Percentiles rank a stretch among this genome's conserved stretches.
Evolutionary conservation across 2,113 vertebrate genomes (phyloP).

Genomic region (Podiceps cristatus): DNA sequence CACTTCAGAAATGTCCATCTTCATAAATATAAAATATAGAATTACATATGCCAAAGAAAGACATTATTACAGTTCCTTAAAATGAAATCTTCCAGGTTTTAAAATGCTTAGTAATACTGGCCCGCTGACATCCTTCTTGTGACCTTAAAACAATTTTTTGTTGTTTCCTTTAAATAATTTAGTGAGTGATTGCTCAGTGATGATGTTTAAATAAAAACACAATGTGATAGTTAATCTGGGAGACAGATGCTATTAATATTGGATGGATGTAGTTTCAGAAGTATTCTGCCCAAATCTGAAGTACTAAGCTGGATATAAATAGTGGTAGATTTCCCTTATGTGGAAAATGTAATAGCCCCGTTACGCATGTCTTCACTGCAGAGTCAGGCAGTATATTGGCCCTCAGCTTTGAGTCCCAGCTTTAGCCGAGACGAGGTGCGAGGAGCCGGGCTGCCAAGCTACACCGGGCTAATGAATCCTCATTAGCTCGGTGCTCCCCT

Average conservation of each 20-base stretch:
- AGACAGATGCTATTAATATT: constrained; percentile 70
- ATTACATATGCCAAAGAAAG: constrained; percentile 64
- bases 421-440: neutral
- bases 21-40: constrained; percentile 65
- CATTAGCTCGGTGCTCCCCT: neutral
- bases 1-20: constrained; percentile 70
- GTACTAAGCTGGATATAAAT: constrained; percentile 31
- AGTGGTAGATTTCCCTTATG: constrained; percentile 41
- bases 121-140: constrained; percentile 52
- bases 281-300: constrained; percentile 37
- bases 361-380: constrained; percentile 34
- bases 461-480: neutral
- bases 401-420: neutral
- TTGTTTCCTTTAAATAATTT: constrained; percentile 67
- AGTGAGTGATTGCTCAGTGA: constrained; percentile 61
- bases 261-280: constrained; percentile 58
- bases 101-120: constrained; percentile 49
- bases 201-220: constrained; percentile 73
- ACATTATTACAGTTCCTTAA: constrained; percentile 57
- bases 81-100: constrained; percentile 73
- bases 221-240: constrained; percentile 64
- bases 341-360: constrained; percentile 47
- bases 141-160: constrained; percentile 66
- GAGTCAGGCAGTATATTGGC: neutral
- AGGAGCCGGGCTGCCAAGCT: neutral